These are phyloP conservation scores for Ammodytes marinus DNA, from an alignment of 2,113 vertebrate genomes.

Conservation along the genomic window DNA sequence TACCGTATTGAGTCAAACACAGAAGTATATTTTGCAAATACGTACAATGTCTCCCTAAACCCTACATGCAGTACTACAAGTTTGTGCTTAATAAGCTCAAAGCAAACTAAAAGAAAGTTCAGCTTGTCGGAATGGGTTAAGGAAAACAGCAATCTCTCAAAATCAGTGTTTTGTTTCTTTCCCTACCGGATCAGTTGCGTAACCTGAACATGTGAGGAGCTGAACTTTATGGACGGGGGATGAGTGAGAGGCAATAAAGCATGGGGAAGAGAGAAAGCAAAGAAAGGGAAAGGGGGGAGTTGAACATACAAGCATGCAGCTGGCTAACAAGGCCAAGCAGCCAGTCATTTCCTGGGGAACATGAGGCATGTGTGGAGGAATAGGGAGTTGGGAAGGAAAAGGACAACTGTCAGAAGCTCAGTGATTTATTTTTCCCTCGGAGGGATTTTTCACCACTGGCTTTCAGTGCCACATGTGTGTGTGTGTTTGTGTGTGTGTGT, in stretches of 20 bases:
- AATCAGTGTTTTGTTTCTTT: slow-evolving; percentile 47
- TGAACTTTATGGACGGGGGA: slow-evolving; percentile 45
- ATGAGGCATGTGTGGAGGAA: slow-evolving; percentile 77
- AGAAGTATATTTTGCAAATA: slow-evolving; percentile 1
- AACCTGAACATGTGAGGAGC: slow-evolving; percentile 60
- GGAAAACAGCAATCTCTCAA: slow-evolving; percentile 49
- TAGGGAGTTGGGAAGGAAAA: slow-evolving; percentile 81
- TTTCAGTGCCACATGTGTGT: slow-evolving; percentile 79
- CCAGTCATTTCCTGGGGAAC: slow-evolving; percentile 80
- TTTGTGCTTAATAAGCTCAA: slow-evolving; percentile 44
- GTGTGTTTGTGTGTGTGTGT: not conserved
- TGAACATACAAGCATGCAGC: slow-evolving; percentile 74
- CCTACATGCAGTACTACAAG: slow-evolving; percentile 32
- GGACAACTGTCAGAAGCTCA: slow-evolving; percentile 81
- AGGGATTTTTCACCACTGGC: slow-evolving; percentile 80
- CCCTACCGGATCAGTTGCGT: slow-evolving; percentile 50
- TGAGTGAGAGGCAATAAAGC: slow-evolving; percentile 64
- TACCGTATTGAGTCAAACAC: slow-evolving; percentile 28
- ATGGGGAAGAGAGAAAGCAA: slow-evolving; percentile 32
- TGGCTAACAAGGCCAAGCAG: slow-evolving; percentile 83
- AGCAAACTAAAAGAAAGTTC: slow-evolving; percentile 47
- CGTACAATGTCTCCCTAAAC: no score
- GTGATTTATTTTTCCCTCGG: slow-evolving; percentile 82
- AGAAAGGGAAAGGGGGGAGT: slow-evolving; percentile 43
- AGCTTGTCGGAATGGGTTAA: slow-evolving; percentile 28